Base-by-base conservation (phyloP, 1,140 invertebrate species). In the Drosophila sechellia region DNA sequence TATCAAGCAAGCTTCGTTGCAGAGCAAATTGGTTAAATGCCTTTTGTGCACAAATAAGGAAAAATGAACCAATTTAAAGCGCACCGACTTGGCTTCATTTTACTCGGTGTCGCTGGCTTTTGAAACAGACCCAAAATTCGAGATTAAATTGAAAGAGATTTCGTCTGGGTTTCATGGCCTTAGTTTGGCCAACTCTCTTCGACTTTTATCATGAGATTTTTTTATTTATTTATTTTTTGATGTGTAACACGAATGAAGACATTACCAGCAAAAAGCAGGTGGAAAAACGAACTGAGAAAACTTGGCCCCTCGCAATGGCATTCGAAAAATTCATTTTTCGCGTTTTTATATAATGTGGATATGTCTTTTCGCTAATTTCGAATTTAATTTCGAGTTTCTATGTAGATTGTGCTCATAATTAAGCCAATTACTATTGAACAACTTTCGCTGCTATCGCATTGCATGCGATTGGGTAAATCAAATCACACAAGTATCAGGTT, bases 281-380 rank as follows among this genome's bases (percentile, higher is more conserved):
- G 55, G 55, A 46, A 58, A 57, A 58, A n/a, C 58, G 34, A 66
- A 27, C 10, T 68, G 34, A 31, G n/a, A 69, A 68, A 69, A 69
- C 42, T 69, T 69, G 49, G 66, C 17, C 63, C 20, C 49, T 56
- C 43, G 57, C 49, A 37, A 48, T 74, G 58, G 73, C 70, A 79
- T 72, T 60, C 57, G 46, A 84, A 84, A 73, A 68, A 45, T 84
- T 68, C 27, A 70, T 70, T 70, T 70, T 70, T 70, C 42, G 80
- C 77, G 80, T 83, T 66, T 84, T 84, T 84, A 84, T 84, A 42
- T 84, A 84, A 84, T 63, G 64, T 75, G 65, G 48, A 84, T 84
- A 71, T 84, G 43, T 27, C 52, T 81, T 76, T 79, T 84, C 56
- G 59, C 20, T 76, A 59, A 79, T 84, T 69, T 69, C 4, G 11